Conservation (phyloP, 2,888 invertebrate species). For the Drosophila neonasuta region DNA sequence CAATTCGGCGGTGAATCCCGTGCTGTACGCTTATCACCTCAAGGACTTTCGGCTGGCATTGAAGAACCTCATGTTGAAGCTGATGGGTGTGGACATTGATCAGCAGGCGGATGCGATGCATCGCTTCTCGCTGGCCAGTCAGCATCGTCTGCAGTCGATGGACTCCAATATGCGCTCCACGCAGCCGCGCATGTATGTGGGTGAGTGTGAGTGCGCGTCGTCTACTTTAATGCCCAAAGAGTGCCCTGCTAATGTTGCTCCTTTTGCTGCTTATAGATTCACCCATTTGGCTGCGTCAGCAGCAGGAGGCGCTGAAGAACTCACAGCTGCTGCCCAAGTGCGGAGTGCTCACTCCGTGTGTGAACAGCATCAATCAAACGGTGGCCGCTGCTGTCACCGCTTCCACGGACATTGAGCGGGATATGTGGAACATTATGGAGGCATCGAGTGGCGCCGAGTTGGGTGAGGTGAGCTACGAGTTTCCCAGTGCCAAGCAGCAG, state of each 20-base stretch:
- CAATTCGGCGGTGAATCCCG: conserved; percentile 96
- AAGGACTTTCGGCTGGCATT: conserved; percentile 92
- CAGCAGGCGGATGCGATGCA: conserved; percentile 83
- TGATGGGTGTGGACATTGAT: conserved; percentile 84
- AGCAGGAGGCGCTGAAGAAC: conserved; percentile 78
- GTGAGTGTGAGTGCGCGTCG: conserved; percentile 78
- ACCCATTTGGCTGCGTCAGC: conserved; percentile 85
- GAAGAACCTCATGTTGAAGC: conserved; percentile 86
- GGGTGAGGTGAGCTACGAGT: conserved; percentile 72
- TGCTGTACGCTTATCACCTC: conserved; percentile 95
- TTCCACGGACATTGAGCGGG: conserved; percentile 81
- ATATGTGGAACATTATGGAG: conserved; percentile 84
- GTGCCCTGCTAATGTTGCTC: conserved; percentile 31
- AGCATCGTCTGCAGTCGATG: conserved; percentile 83
- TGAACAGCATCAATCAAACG: conserved; percentile 81
- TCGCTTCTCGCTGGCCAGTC: conserved; percentile 81
- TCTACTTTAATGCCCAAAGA: conserved; percentile 20
- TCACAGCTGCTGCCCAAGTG: conserved; percentile 71
- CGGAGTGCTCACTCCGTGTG: conserved; percentile 72
- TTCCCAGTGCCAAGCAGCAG: conserved; percentile 55
- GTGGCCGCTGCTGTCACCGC: conserved; percentile 80
- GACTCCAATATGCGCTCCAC: conserved; percentile 83
- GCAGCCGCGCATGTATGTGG: conserved; percentile 84
- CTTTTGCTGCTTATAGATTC: conserved; percentile 81
- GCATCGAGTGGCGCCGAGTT: conserved; percentile 81